These are phyloP conservation scores for Chloroceryle amazona DNA, from an alignment of 2,797 vertebrate species.

Conservation along the genomic window DNA sequence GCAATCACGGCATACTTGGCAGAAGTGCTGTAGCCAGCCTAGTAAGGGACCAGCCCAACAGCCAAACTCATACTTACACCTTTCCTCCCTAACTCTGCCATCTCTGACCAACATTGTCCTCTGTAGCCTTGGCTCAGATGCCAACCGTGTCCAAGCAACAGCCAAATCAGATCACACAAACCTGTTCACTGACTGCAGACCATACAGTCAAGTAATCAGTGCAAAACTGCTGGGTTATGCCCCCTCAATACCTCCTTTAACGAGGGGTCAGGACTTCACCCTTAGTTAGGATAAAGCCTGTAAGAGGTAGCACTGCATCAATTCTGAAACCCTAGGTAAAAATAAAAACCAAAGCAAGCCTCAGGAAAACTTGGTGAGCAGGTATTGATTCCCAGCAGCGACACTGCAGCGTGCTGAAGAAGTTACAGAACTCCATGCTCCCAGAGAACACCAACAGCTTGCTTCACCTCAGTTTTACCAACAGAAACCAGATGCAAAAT, in stretches of 20 bases:
- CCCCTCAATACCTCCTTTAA: background rate
- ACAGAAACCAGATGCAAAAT: background rate
- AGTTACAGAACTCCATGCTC: background rate
- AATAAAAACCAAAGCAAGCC: background rate
- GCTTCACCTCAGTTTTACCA: background rate
- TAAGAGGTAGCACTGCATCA: background rate
- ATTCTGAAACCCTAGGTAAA: background rate
- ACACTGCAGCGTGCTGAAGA: background rate
- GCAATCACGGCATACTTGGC: background rate
- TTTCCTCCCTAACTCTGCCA: background rate
- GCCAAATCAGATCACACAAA: background rate
- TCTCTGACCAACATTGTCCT: background rate
- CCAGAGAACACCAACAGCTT: background rate
- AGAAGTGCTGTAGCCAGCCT: background rate
- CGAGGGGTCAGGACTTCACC: background rate
- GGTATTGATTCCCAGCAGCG: background rate
- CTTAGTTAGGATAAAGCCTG: background rate
- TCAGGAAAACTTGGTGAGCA: background rate
- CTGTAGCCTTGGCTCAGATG: background rate
- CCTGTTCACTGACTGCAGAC: background rate
- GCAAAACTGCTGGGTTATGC: background rate
- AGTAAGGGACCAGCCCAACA: rapidly evolving
- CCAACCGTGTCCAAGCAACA: background rate
- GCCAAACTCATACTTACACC: background rate
- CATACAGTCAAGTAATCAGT: background rate